Evolutionary conservation across 2,797 vertebrate genomes (phyloP).

Genomic region (Leptatherina wallacei): DNA sequence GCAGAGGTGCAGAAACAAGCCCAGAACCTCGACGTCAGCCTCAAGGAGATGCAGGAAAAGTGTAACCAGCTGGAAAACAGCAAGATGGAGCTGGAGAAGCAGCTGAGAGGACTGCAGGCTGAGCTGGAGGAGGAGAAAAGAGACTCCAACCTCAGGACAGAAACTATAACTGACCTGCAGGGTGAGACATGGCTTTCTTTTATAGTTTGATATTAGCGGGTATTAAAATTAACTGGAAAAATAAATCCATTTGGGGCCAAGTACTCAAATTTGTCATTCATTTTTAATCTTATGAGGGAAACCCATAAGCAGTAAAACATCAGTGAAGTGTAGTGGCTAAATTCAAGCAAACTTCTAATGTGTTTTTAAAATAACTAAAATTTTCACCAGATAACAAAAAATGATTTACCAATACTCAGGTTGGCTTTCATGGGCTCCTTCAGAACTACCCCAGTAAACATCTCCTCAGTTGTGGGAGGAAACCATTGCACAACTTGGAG

Average conservation of each 20-base stretch:
- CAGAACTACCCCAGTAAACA: conserved; percentile 35
- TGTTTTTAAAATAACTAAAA: neutral
- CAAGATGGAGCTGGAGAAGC: conserved; percentile 91
- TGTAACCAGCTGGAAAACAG: conserved; percentile 88
- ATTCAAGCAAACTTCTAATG: neutral
- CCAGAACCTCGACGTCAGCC: conserved; percentile 90
- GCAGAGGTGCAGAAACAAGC: conserved; percentile 91
- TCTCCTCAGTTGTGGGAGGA: conserved; percentile 38
- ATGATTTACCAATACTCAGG: neutral
- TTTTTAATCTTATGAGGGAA: neutral
- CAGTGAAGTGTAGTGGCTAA: neutral
- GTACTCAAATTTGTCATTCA: neutral
- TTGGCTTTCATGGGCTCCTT: conserved; percentile 6
- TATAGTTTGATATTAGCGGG: neutral
- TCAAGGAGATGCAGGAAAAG: conserved; percentile 90
- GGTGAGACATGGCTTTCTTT: conserved; percentile 78
- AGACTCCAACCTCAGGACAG: conserved; percentile 85
- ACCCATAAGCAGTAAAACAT: neutral
- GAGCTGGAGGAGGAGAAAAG: conserved; percentile 91
- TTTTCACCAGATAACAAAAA: conserved; percentile 6
- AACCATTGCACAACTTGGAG: conserved; percentile 49
- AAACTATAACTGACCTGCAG: conserved; percentile 92
- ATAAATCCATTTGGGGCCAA: no score
- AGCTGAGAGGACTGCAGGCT: conserved; percentile 88
- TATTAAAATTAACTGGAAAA: neutral